Base-by-base conservation (phyloP, 2,797 vertebrate species). In the Cetoscarus ocellatus region DNA sequence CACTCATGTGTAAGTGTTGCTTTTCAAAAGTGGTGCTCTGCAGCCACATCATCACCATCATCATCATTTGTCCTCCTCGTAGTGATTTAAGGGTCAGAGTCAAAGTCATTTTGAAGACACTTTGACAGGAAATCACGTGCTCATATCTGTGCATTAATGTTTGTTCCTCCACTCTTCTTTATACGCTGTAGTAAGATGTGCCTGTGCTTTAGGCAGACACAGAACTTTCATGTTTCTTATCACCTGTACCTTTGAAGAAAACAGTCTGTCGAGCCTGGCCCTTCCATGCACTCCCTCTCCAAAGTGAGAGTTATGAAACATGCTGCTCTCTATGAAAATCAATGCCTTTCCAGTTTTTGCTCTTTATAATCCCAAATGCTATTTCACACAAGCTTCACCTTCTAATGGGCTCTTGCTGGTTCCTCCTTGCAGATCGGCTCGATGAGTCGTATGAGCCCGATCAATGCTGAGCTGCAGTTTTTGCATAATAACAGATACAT, bases 71-170 rank as follows among this genome's bases (percentile, higher is more conserved):
- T 51, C 51, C 68, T 79, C 53, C 18, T 66, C 56, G 62, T n/a
- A n/a, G n/a, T n/a, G n/a, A n/a, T n/a, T n/a, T n/a, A 83, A 73
- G 68, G 86, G 54, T 86, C 61, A 87, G 73, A 61, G 70, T 60
- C 70, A 77, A 76, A 86, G 82, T 82, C 75, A 75, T 79, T 72
- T 84, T 66, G 85, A 74, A 89, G 79, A 78, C 79, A 80, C 70
- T 80, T 73, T 88, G 67, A 51, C 58, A 66, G 54, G 65, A 61
- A 62, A 57, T 42, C 47, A 66, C 66, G 54, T 44, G 69, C 53
- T 59, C 45, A 35, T 42, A 55, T 70, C 54, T 63, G 64, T 36
- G 45, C 64, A 69, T 80, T 85, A 44, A 56, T 75, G 70, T 73
- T 65, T 56, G 63, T 72, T 55, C 39, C 64, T 57, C 42, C 38